Percentiles rank a stretch among this genome's conserved stretches.
Conservation (phyloP, 2,888 invertebrate genomes). For the Dichetophora obliterata region DNA sequence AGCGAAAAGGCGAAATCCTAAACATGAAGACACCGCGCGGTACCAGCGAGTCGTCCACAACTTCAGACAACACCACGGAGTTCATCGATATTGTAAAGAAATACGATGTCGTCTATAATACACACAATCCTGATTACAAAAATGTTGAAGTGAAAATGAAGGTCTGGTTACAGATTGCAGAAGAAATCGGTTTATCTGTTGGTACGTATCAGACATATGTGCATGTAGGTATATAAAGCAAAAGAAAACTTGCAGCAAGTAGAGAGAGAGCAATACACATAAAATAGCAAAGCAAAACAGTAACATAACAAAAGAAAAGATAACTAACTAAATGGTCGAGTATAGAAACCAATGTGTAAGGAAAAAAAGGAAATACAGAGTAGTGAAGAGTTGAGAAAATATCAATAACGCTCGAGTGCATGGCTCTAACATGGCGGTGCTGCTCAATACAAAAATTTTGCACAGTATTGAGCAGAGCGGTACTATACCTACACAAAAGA, state of each 20-base stretch:
- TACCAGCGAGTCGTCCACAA: slow-evolving; percentile 64
- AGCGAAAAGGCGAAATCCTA: slow-evolving; percentile 27
- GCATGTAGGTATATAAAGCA: too few relatives aligned
- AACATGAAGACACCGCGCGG: slow-evolving; percentile 60
- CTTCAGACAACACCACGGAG: slow-evolving; percentile 67
- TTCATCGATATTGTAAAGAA: slow-evolving; percentile 69
- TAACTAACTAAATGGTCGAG: slow-evolving; percentile 7
- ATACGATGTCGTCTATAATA: slow-evolving; percentile 68
- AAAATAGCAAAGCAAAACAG: not conserved
- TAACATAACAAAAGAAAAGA: slow-evolving; percentile 18
- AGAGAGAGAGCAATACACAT: slow-evolving; percentile 7
- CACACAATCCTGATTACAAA: slow-evolving; percentile 68
- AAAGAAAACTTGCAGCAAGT: slow-evolving; percentile 4
- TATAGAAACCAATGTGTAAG: not conserved
- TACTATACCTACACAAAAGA: not conserved
- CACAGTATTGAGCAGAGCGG: not conserved
- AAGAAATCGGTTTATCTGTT: slow-evolving; percentile 67
- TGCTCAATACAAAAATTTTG: not conserved
- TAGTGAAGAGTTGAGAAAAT: not conserved
- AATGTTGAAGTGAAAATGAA: slow-evolving; percentile 67
- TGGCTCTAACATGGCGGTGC: not conserved
- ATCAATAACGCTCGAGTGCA: too few relatives aligned
- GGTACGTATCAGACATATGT: slow-evolving; percentile 60
- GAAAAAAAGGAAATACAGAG: not conserved
- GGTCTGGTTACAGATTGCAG: slow-evolving; percentile 67